A percentile compares a stretch with the other conserved stretches of the same genome.
Evolutionary conservation across 2,797 vertebrate species (phyloP).

Genomic region (Mus caroli): DNA sequence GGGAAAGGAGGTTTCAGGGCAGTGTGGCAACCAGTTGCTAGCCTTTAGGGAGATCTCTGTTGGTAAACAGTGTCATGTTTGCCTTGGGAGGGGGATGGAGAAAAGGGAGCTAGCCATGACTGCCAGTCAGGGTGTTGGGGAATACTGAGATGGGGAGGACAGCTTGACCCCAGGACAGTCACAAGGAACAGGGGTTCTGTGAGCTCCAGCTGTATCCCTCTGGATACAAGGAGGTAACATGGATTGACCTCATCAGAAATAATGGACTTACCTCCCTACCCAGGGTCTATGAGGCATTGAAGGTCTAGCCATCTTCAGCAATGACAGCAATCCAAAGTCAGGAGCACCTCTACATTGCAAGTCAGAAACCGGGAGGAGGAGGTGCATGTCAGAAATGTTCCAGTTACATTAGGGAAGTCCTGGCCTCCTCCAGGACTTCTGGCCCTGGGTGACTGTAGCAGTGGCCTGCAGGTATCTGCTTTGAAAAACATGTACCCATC

Average conservation of each 20-base stretch:
- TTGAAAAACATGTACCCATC: neutral
- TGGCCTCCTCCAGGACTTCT: neutral
- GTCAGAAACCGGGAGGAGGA: neutral
- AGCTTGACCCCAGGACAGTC: neutral
- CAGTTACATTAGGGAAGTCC: neutral
- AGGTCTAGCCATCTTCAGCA: neutral
- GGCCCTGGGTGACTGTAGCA: neutral
- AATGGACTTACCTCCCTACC: neutral
- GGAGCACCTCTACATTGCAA: neutral
- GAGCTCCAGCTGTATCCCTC: neutral
- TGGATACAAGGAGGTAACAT: neutral
- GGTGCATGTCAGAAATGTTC: neutral
- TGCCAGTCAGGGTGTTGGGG: neutral
- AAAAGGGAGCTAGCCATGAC: neutral
- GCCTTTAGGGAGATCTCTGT: neutral
- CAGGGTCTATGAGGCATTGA: neutral
- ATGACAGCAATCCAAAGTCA: neutral
- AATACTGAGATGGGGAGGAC: neutral
- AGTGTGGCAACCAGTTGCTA: neutral
- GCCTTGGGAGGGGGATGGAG: neutral
- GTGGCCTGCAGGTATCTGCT: neutral
- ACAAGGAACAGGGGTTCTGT: neutral
- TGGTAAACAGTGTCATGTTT: neutral
- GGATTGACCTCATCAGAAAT: neutral
- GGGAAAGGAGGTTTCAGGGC: neutral